Evolutionary conservation across 2,797 vertebrate species (phyloP).

Genomic region (Urosaurus nigricauda): DNA sequence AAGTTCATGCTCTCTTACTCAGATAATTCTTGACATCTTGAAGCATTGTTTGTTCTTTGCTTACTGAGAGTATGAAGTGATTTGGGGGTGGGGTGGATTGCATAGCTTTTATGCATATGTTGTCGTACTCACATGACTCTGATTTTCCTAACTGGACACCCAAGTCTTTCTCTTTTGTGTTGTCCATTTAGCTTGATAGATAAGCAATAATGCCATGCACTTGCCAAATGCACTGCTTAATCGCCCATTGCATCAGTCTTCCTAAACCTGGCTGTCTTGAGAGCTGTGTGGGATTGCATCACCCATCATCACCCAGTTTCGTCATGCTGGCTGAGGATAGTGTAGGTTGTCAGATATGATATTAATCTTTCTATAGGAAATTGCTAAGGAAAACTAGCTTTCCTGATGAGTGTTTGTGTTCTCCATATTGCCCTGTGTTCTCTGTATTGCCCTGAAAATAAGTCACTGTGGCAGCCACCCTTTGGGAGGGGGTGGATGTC

Average conservation of each 20-base stretch:
- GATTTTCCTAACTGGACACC: not conserved
- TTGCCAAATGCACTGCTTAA: too few relatives aligned
- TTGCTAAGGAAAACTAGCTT: not conserved
- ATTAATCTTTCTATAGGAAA: not conserved
- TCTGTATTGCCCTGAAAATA: not conserved
- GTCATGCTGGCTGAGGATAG: not conserved
- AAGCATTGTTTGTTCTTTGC: not conserved
- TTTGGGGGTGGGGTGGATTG: fast-evolving
- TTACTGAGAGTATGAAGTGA: not conserved
- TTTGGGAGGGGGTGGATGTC: not conserved
- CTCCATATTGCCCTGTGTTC: too few relatives aligned
- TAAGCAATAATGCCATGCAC: too few relatives aligned
- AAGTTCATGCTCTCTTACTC: not conserved
- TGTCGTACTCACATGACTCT: not conserved
- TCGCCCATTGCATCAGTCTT: not conserved
- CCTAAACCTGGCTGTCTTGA: not conserved
- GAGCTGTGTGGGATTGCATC: not conserved
- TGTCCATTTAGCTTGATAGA: not conserved
- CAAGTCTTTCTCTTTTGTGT: not conserved
- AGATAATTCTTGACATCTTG: fast-evolving
- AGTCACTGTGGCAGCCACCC: not conserved
- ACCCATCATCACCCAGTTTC: not conserved
- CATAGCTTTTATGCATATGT: not conserved
- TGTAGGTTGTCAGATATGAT: not conserved
- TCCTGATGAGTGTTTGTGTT: not conserved